Conservation (phyloP, 2,113 vertebrate species). For the Gobius niger region DNA sequence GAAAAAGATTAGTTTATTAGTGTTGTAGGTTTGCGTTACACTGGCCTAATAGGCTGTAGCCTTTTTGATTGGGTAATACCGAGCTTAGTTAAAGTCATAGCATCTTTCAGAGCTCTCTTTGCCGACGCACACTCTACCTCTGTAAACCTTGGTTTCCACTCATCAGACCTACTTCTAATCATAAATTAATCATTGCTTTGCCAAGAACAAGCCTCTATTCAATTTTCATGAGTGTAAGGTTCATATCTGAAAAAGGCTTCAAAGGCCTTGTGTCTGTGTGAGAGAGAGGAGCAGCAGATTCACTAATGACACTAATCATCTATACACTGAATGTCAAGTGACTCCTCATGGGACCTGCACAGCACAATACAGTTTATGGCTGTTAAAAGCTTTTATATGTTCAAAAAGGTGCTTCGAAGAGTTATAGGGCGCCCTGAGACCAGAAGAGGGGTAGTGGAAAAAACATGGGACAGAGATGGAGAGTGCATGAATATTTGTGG, state of each 20-base stretch:
- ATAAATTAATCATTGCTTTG: conserved; percentile 49
- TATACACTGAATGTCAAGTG: conserved; percentile 55
- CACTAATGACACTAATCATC: conserved; percentile 66
- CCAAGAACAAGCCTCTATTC: conserved; percentile 39
- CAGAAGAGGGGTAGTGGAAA: conserved; percentile 10
- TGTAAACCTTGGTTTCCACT: conserved; percentile 18
- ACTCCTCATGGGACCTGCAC: conserved; percentile 32
- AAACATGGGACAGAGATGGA: background rate
- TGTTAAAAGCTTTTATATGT: conserved; percentile 55
- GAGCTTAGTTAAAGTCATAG: too few species aligned
- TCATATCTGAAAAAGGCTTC: conserved; percentile 43
- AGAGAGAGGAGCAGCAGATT: conserved; percentile 53
- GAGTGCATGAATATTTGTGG: background rate
- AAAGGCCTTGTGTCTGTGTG: conserved; percentile 13
- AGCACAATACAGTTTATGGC: conserved; percentile 43
- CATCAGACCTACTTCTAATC: conserved; percentile 41
- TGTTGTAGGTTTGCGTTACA: too few species aligned
- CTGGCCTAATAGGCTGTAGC: too few species aligned
- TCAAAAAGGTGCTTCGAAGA: conserved; percentile 4
- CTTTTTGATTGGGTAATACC: too few species aligned
- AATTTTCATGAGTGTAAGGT: conserved; percentile 36
- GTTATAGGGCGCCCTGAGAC: conserved; percentile 5
- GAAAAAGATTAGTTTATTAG: too few species aligned
- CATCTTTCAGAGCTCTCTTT: conserved; percentile 1
- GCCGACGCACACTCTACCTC: conserved; percentile 15